Evolutionary conservation across 2,888 invertebrate genomes (phyloP).

Genomic region (Andricus curvator): DNA sequence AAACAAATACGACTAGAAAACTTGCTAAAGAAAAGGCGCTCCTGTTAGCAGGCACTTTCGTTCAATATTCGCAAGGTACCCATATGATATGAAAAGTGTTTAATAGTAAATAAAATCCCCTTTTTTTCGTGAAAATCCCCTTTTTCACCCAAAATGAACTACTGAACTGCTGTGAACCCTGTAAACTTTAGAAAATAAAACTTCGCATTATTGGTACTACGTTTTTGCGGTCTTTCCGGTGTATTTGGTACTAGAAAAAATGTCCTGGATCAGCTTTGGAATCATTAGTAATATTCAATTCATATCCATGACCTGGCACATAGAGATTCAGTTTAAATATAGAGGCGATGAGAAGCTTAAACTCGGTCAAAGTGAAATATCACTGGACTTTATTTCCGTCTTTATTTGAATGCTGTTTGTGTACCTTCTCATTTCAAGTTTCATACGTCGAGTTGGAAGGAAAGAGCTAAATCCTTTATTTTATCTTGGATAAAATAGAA

Average conservation of each 20-base stretch:
- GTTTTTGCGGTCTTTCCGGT: background rate
- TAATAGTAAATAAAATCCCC: too few relatives aligned
- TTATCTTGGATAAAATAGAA: background rate
- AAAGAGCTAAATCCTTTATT: background rate
- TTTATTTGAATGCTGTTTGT: slow-evolving; percentile 19
- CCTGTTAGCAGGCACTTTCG: too few relatives aligned
- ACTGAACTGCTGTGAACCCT: too few relatives aligned
- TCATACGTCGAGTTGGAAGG: background rate
- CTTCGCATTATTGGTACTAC: background rate
- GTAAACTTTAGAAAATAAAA: background rate
- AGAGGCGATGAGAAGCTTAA: slow-evolving; percentile 41
- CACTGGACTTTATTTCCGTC: slow-evolving; percentile 38
- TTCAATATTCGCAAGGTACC: too few relatives aligned
- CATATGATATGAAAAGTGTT: too few relatives aligned
- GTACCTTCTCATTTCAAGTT: slow-evolving; percentile 19
- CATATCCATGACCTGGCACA: slow-evolving; percentile 47
- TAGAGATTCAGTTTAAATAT: slow-evolving; percentile 50
- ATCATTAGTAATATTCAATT: slow-evolving; percentile 48
- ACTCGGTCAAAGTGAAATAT: slow-evolving; percentile 55
- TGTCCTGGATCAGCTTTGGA: background rate
- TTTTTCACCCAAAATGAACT: too few relatives aligned
- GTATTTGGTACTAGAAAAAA: background rate
- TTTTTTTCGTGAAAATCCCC: too few relatives aligned
- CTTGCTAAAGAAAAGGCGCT: too few relatives aligned
- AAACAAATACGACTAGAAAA: too few relatives aligned